phyloP scores from a whole-genome alignment of 2,113 vertebrate species.

The Ceyx melanurus region DNA sequence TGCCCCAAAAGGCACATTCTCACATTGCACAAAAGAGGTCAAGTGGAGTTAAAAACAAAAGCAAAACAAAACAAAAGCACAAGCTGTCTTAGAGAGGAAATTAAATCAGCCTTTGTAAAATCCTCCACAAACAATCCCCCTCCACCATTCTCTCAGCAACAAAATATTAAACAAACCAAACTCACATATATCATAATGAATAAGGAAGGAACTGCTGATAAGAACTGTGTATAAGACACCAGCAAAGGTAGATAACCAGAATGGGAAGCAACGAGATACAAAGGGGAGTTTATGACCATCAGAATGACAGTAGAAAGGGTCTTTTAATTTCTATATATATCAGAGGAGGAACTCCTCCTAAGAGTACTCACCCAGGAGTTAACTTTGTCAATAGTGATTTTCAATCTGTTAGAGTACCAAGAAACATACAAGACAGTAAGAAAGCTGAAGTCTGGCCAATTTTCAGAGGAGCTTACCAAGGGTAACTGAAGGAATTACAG shows the following conservation, averaged over 20 bases:
- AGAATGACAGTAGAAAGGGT: background rate
- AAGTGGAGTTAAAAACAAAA: constrained; percentile 46
- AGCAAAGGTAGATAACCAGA: background rate
- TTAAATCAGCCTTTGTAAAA: constrained; percentile 52
- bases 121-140: background rate
- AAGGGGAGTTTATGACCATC: background rate
- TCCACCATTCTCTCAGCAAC: constrained; percentile 30
- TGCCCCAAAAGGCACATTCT: constrained; percentile 40
- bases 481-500: background rate
- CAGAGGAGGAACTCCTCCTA: background rate
- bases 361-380: background rate
- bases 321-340: background rate
- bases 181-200: background rate
- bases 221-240: background rate
- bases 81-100: constrained; percentile 35
- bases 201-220: constrained; percentile 49
- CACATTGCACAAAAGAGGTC: constrained; percentile 35
- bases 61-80: constrained; percentile 26
- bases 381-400: background rate
- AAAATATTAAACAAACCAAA: constrained; percentile 29
- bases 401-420: background rate
- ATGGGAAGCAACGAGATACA: background rate
- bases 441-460: background rate
- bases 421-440: background rate
- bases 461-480: background rate